Evolutionary conservation across 2,888 invertebrate species (phyloP), one percentile per base, ranked within the genome.

Genomic region (Ischnus inquisitorius): DNA sequence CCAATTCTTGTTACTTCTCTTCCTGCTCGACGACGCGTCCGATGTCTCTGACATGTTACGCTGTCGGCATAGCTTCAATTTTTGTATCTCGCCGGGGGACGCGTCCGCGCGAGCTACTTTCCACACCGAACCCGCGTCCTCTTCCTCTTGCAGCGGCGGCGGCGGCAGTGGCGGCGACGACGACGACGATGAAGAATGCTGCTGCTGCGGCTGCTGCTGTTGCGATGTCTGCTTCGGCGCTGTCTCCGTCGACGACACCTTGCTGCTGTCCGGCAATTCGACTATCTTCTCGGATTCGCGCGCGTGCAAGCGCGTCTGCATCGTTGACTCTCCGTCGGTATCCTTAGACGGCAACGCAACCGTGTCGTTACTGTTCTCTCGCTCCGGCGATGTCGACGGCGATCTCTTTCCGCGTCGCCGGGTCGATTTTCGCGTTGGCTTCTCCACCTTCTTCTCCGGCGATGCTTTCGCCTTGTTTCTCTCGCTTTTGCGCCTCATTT

Each of bases 401-500:
- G 95, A 95, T 83, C 94, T 95, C 92, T 94, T 95, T 88, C 94
- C 95, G 89, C 94, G 95, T 90, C 94, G 94, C 84, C 90, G 93
- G 62, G 95, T 95, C 89, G 94, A 95, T 84, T 94, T 94, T 74
- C 94, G 95, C 88, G 94, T 95, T 69, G 93, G 92, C 88, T 95
- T 95, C 81, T 95, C 95, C 48, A 94, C 88, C 87, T 95, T 95
- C 90, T 95, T 95, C 85, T 96, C 96, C 57, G 96, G 96, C 65
- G 96, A 95, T 90, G 95, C 93, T 92, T 96, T 96, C 6, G 95
- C 93, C 92, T 96, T 96, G 92, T 96, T 96, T 91, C 95, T 95
- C 92, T 95, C 96, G 94, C 95, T 97, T 94, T 97, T 97, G 88
- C 97, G 96, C 93, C 97, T 96, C 97, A 97, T 97, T 87, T 90